phyloP scores from a whole-genome alignment of 2,888 invertebrate species.

The Imbricaverruca yamaguchii region DNA sequence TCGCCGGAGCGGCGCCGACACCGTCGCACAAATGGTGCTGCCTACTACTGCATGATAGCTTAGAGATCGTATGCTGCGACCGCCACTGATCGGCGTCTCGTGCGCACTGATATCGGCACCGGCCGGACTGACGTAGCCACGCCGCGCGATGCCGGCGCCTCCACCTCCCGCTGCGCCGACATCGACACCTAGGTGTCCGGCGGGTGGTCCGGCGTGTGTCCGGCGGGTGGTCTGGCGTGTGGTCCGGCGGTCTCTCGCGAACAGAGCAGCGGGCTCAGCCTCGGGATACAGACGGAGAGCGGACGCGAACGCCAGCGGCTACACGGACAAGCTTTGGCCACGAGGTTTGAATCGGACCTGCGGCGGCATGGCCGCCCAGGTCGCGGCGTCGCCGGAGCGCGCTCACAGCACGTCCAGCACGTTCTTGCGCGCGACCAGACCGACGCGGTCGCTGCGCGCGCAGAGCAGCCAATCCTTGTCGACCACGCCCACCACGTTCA shows the following conservation, averaged over 20 bases:
- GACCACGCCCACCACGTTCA: constrained; percentile 64
- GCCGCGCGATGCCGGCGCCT: no score
- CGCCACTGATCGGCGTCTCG: not conserved
- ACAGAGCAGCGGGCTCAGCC: no score
- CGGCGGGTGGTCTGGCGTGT: no score
- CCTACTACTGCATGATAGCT: no score
- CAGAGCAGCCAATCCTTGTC: constrained; percentile 61
- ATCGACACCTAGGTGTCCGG: no score
- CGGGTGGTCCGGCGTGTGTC: no score
- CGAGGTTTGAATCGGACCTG: constrained; percentile 6
- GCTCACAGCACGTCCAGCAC: not conserved
- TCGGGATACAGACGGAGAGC: not conserved
- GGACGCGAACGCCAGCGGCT: not conserved
- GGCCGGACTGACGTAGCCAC: no score
- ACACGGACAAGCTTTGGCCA: constrained; percentile 15
- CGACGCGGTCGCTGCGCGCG: constrained; percentile 65
- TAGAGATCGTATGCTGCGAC: not conserved
- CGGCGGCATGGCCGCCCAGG: not conserved
- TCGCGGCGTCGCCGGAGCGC: not conserved
- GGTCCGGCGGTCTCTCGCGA: no score
- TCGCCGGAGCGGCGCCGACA: no score
- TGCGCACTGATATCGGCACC: not conserved
- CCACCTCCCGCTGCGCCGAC: no score
- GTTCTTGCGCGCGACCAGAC: constrained; percentile 53
- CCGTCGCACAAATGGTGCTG: no score